Base-by-base conservation (phyloP, 2,888 invertebrate species). In the Griposia aprilina region DNA sequence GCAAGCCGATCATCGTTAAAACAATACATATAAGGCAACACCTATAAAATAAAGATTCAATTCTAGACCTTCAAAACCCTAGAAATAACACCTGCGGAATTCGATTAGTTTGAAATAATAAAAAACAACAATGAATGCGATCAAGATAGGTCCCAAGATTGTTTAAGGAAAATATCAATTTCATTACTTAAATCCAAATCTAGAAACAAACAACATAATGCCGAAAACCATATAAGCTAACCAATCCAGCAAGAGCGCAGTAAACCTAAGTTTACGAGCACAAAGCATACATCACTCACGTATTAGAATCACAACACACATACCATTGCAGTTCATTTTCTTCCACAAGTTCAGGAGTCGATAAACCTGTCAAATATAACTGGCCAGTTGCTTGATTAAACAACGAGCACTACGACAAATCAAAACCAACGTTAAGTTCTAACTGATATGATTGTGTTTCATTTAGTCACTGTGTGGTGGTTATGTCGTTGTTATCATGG, bases 331-430 rank as follows among this genome's bases (percentile, higher is more conserved):
- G 81, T 89, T 78, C 86, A 88, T 89, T 89, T 86, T 83, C 82
- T 75, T 82, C 74, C 83, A 85, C 83, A 81, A 75, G 80, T 78
- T 71, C 85, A 86, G 87, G 73, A 91, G 85, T 90, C 90, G 90
- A 90, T 90, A 90, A 90, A 91, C 87, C 90, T 91, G 90, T 90
- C 90, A 90, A 91, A 89, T 84, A 88, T 90, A 89, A 89, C 89
- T 82, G 81, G 83, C 83, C 90, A 76, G 90, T 84, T 82, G 78
- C 82, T 90, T 90, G 89, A 90, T 90, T 90, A 90, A 90, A 90
- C 88, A 90, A 82, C 65, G 65, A 10, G 26, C 10, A 52, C n/a
- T 6, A 11, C 50, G 1, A 41, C 65, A 82, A 59, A 0, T 59
- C 6, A 76, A 80, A 75, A 30, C 6, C 55, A 65, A 74, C 78